A percentile compares a stretch with the other conserved stretches of the same genome.
Evolutionary conservation across 2,113 vertebrate species (phyloP).

Genomic region (Myodes glareolus): DNA sequence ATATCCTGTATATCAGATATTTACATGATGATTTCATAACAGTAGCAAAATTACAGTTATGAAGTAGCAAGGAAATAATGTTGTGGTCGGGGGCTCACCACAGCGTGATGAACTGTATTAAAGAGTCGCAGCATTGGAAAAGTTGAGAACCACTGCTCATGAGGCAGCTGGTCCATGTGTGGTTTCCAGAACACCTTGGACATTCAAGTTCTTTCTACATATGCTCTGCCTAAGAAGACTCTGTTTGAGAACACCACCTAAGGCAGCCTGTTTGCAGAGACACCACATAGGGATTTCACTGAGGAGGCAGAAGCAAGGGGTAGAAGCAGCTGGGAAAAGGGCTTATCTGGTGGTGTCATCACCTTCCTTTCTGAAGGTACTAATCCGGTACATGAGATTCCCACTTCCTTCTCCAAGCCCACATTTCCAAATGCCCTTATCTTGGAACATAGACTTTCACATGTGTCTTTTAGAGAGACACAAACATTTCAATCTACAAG

Average conservation of each 20-base stretch:
- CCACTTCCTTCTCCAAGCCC: background rate
- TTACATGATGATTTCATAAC: background rate
- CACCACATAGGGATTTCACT: background rate
- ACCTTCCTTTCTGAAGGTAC: background rate
- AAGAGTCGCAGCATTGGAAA: background rate
- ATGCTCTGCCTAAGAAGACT: too few relatives aligned
- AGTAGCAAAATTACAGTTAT: background rate
- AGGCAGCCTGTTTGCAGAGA: background rate
- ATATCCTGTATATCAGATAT: background rate
- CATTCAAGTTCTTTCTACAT: background rate
- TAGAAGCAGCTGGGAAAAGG: background rate
- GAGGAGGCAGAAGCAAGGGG: background rate
- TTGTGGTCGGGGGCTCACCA: background rate
- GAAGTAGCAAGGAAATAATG: background rate
- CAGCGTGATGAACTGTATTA: background rate
- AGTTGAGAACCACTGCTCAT: background rate
- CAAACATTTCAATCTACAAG: background rate
- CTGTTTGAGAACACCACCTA: background rate
- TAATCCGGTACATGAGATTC: background rate
- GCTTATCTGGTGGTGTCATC: fast-evolving
- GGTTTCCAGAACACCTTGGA: too few relatives aligned
- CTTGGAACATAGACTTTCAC: background rate
- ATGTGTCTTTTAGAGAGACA: background rate
- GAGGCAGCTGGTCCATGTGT: background rate
- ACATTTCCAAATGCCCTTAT: background rate